Base-by-base conservation (phyloP, 2,888 invertebrate genomes). In the Erannis defoliaria region DNA sequence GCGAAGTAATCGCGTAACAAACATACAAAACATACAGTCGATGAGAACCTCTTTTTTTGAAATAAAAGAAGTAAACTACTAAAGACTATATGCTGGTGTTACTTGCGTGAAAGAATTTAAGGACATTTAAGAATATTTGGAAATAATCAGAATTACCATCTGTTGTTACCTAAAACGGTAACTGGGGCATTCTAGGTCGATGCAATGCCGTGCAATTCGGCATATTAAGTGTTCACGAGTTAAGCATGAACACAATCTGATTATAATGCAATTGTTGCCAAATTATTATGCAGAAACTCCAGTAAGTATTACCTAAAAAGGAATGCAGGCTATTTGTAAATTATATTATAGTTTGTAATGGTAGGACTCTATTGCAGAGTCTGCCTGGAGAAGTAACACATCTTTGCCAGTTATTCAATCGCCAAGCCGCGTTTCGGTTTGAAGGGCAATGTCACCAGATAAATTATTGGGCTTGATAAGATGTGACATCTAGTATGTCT, bases 161-260 rank as follows among this genome's bases (percentile, higher is more conserved):
- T 62, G 37, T 33, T 42, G 55, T 67, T 64, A 66, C 66, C 64
- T 45, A 60, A 60, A 64, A 61, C 35, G 40, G 66, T 58, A 67
- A 68, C 57, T 68, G 50, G 70, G 64, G 62, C 66, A 37, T 46
- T 66, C 65, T 70, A 68, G 66, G 63, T 65, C 68, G 57, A 54
- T 62, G 66, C 62, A 68, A 61, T 45, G 45, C 54, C 49, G 8
- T 55, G 66, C 66, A 60, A 66, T 62, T 61, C 14, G 23, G 62
- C 48, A 63, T 65, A 62, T 61, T 64, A 58, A 66, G 35, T 33
- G n/a, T 40, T 37, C 37, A 50, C 50, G 42, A 40, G 40, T 26
- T 51, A 55, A 40, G 48, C 45, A 57, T 61, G 51, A 40, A 38
- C 43, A 42, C 42, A 14, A 50, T 54, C 56, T 58, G 18, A 42